Evolutionary conservation across 2,888 invertebrate species (phyloP).

Genomic region (Neria commutata): DNA sequence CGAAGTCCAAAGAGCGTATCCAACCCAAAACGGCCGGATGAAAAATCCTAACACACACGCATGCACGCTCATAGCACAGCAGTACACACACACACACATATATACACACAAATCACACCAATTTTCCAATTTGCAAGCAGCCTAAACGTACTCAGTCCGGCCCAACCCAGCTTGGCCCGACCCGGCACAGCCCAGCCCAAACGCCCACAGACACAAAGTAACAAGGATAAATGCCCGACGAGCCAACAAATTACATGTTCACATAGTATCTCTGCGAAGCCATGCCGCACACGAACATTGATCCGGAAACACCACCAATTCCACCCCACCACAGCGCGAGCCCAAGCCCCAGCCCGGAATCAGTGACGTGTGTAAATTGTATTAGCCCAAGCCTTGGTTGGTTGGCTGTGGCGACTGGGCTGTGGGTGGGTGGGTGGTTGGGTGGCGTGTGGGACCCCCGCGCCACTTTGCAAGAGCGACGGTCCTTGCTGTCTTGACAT

Average conservation of each 20-base stretch:
- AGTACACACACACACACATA: constrained; percentile 21
- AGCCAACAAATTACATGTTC: constrained; percentile 37
- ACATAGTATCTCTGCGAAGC: constrained; percentile 22
- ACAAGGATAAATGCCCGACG: constrained; percentile 51
- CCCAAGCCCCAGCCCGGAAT: constrained; percentile 47
- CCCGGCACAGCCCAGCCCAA: constrained; percentile 18
- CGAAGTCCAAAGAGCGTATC: constrained; percentile 25
- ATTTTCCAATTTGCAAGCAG: constrained; percentile 57
- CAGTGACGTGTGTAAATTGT: constrained; percentile 53
- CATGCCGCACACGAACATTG: constrained; percentile 45
- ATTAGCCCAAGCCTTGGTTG: constrained; percentile 47
- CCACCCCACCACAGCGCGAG: constrained; percentile 26
- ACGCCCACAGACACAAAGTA: constrained; percentile 38
- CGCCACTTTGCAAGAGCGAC: background rate
- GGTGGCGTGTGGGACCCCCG: constrained; percentile 9
- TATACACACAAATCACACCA: constrained; percentile 33
- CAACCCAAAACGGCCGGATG: constrained; percentile 2
- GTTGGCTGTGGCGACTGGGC: background rate
- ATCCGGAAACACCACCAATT: constrained; percentile 42
- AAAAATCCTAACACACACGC: background rate
- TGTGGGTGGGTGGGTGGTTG: constrained; percentile 8
- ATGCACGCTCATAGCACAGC: constrained; percentile 8
- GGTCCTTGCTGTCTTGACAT: background rate
- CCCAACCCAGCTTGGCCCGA: no score
- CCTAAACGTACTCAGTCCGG: constrained; percentile 31